Conservation (phyloP, 2,888 invertebrate species). For the Ophraella communa region DNA sequence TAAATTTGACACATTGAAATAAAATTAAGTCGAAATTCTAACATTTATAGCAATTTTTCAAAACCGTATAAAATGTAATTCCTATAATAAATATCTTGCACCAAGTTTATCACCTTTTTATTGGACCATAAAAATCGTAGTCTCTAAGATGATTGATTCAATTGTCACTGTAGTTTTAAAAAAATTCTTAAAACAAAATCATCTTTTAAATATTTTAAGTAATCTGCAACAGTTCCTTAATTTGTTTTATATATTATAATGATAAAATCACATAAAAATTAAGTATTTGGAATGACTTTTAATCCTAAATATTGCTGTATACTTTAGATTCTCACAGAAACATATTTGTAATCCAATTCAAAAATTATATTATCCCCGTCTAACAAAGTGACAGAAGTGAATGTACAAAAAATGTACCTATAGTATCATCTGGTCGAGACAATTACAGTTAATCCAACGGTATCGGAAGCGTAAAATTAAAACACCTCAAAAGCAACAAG, state of each 20-base stretch:
- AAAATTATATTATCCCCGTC: background rate
- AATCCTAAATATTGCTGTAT: no score
- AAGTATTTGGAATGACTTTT: background rate
- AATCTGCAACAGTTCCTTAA: no score
- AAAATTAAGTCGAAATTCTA: no score
- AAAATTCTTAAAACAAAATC: no score
- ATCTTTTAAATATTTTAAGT: no score
- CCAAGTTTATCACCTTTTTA: conserved; percentile 11
- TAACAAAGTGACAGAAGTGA: background rate
- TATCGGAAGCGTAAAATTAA: background rate
- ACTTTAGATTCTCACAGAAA: no score
- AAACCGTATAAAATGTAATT: background rate
- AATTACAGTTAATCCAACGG: background rate
- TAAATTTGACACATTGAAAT: no score
- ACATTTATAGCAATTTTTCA: no score
- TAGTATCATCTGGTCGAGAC: conserved; percentile 9
- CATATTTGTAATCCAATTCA: background rate
- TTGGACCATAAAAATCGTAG: background rate
- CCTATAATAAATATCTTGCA: background rate
- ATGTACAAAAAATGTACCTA: conserved; percentile 15
- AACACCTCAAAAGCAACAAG: background rate
- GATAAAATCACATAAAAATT: no score
- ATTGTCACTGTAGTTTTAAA: conserved; percentile 7
- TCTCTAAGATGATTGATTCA: conserved; percentile 25
- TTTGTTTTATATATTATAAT: no score